Percentiles rank a stretch among this genome's conserved stretches.
Conservation (phyloP, 2,797 vertebrate species). For the Phalloptychus januarius region DNA sequence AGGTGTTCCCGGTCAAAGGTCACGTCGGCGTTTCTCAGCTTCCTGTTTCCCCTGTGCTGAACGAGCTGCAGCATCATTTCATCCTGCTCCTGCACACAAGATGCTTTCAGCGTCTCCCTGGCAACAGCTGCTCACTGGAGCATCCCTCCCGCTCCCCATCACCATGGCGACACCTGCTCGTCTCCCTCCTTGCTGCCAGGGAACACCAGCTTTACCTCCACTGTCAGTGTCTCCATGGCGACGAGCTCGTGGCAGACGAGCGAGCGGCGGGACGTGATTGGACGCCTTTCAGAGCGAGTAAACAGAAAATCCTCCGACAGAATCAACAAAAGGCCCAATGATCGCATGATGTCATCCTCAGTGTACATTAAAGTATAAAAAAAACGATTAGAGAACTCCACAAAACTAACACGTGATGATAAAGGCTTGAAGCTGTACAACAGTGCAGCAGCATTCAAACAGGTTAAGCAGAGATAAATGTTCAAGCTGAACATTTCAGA, state of each 20-base stretch:
- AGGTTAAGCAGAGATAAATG: no score
- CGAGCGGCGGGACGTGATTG: neutral
- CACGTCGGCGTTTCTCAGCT: neutral
- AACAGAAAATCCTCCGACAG: slow-evolving; percentile 4
- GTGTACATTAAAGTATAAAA: neutral
- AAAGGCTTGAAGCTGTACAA: no score
- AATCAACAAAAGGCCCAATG: neutral
- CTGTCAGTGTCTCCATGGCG: slow-evolving; percentile 52
- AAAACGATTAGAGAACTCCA: neutral
- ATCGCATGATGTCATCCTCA: neutral
- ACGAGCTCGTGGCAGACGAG: slow-evolving; percentile 10
- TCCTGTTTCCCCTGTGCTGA: neutral
- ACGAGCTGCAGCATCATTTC: slow-evolving; percentile 29
- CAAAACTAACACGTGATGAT: no score
- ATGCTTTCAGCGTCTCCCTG: slow-evolving; percentile 63
- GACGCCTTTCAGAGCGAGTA: neutral
- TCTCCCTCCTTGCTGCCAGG: slow-evolving; percentile 15
- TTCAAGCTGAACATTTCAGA: no score
- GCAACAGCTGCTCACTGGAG: slow-evolving; percentile 60
- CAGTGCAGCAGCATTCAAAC: no score
- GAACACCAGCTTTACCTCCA: slow-evolving; percentile 39
- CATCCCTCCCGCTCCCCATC: slow-evolving; percentile 44
- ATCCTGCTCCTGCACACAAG: slow-evolving; percentile 29
- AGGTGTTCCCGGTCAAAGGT: neutral
- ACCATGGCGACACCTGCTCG: slow-evolving; percentile 61